Base-by-base conservation (phyloP, 2,113 vertebrate species). In the Thinocorus orbignyianus region DNA sequence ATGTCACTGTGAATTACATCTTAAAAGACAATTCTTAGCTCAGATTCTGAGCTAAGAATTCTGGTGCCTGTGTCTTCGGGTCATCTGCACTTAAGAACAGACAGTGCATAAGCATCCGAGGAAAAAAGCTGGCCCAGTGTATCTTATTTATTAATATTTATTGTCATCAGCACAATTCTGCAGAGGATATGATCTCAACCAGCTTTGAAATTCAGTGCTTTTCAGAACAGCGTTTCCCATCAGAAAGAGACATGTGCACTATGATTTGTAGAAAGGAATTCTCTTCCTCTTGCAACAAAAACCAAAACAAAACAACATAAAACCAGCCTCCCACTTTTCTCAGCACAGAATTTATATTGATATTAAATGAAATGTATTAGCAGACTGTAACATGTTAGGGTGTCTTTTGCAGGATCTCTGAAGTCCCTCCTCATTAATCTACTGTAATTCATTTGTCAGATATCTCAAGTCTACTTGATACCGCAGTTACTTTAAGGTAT, bases 381-480 rank as follows among this genome's bases (percentile, higher is more conserved):
- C 58, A 19, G 89, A 80, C 73, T 77, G 88, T 72, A 91, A 61
- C 28, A 42, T 19, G 42, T 79, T 90, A 78, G 46, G 51, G 31
- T 80, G 73, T 71, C 33, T 95, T 95, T 90, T 82, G 60, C 42
- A 93, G 60, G 31, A 88, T 97, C 97, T 88, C 86, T 86, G 87
- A 81, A 93, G 81, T 15, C 14, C 22, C 33, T 69, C 19, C 92
- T 95, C 89, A 90, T 97, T 98, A 96, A 95, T 92, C 85, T 64
- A 62, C 86, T 1, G 26, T 72, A 93, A 78, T 95, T 91, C 31
- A 55, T 86, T 92, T 73, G 84, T 96, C 72, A 77, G 71, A 81
- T 97, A 94, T 94, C 94, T 94, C 79, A 88, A 80, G 97, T 94
- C 80, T 58, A 96, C 71, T 95, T 73, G 78, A 81, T 97, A 98